Percentiles rank a stretch among this genome's conserved stretches.
These are phyloP conservation scores for Semaprochilodus insignis DNA, from an alignment of 2,797 vertebrate species.

Conservation along the genomic window DNA sequence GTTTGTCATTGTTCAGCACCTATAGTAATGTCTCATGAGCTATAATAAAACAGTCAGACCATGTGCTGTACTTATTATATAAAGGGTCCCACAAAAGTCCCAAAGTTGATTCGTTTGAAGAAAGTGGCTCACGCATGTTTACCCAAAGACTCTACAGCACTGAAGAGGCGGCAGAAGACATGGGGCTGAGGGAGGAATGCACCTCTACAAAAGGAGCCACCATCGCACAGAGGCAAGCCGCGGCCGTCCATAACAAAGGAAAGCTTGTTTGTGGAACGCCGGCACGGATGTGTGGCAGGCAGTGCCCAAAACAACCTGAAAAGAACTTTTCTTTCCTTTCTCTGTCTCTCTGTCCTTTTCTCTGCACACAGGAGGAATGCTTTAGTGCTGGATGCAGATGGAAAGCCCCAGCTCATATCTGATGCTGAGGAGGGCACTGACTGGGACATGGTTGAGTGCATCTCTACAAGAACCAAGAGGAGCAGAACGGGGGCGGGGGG, in stretches of 20 bases:
- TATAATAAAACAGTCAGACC: no score
- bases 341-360: conserved; percentile 28
- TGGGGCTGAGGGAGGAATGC: not conserved
- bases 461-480: conserved; percentile 53
- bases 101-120: not conserved
- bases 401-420: conserved; percentile 46
- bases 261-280: conserved; percentile 46
- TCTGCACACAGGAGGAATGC: conserved; percentile 20
- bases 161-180: not conserved
- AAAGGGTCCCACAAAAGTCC: no score
- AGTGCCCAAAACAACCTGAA: conserved; percentile 24
- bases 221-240: conserved; percentile 14
- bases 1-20: no score
- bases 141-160: not conserved
- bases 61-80: no score
- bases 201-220: conserved; percentile 28
- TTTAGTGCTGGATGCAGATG: not conserved
- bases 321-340: conserved; percentile 27
- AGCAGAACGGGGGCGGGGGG: conserved; percentile 19
- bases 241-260: conserved; percentile 34
- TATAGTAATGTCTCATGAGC: no score
- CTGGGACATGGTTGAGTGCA: conserved; percentile 36
- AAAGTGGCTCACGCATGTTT: not conserved
- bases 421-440: conserved; percentile 13
- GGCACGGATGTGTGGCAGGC: conserved; percentile 17